Conservation (phyloP, 2,113 vertebrate genomes). For the Heteronetta atricapilla region DNA sequence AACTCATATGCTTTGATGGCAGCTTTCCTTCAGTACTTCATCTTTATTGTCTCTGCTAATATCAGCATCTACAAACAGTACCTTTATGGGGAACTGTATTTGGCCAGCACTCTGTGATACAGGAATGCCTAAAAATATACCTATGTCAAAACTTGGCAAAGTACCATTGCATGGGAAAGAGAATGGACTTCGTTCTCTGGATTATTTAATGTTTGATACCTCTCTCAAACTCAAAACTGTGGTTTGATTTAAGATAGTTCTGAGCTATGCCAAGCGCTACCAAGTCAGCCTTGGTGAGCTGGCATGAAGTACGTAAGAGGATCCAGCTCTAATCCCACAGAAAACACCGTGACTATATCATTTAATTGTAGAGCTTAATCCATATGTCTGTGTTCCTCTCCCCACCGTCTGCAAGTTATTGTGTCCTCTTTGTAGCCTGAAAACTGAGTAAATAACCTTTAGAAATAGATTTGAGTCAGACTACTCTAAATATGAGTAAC, state of each 20-base stretch:
- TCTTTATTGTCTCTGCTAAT: not conserved
- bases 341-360: not conserved
- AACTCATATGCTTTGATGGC: not conserved
- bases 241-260: not conserved
- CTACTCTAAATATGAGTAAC: not conserved
- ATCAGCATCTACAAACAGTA: not conserved
- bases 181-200: not conserved
- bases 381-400: not conserved
- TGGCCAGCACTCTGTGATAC: not conserved
- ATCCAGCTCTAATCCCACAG: not conserved
- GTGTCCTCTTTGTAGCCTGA: not conserved
- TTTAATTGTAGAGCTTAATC: not conserved
- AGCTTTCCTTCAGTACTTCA: not conserved
- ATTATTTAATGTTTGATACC: not conserved
- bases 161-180: not conserved
- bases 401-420: not conserved
- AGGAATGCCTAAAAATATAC: not conserved
- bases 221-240: not conserved
- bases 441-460: not conserved
- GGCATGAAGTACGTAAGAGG: not conserved
- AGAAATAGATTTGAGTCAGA: not conserved
- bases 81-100: not conserved
- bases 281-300: not conserved
- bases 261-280: not conserved
- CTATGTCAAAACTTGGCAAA: not conserved